Conservation (phyloP, 2,113 vertebrate genomes). For the Platycercus adscitus region DNA sequence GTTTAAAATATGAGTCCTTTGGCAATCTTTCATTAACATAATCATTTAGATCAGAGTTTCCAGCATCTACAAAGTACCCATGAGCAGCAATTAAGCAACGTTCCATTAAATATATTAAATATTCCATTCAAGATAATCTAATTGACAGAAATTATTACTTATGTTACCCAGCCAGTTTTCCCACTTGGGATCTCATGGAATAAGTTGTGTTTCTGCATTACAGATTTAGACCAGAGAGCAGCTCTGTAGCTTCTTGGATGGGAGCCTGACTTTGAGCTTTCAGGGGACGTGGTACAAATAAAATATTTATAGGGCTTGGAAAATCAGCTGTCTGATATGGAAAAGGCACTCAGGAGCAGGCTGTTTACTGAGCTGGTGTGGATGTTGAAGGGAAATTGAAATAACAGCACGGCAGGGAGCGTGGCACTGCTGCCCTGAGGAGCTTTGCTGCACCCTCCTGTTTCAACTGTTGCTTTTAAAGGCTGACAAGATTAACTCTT, state of each 20-base stretch:
- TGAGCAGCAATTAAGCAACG: not conserved
- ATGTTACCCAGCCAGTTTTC: not conserved
- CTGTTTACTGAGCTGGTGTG: slow-evolving; percentile 27
- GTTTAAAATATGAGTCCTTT: not conserved
- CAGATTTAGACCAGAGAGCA: slow-evolving; percentile 14
- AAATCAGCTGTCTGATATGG: not conserved
- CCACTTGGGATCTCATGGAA: slow-evolving; percentile 9
- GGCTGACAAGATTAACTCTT: not conserved
- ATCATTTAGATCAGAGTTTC: slow-evolving; percentile 35
- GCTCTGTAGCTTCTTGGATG: slow-evolving; percentile 27
- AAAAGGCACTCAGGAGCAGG: not conserved
- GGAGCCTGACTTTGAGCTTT: slow-evolving; percentile 11
- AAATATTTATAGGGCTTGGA: slow-evolving; percentile 10
- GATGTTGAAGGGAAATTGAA: slow-evolving; percentile 8
- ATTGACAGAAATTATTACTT: slow-evolving; percentile 1
- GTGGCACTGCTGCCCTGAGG: not conserved
- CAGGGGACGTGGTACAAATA: not conserved
- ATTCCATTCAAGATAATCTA: slow-evolving; percentile 8
- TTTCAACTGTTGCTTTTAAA: not conserved
- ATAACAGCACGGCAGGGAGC: not conserved
- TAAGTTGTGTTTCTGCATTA: not conserved
- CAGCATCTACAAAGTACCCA: not conserved
- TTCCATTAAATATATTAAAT: slow-evolving; percentile 40
- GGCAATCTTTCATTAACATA: not conserved
- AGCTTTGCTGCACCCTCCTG: not conserved